Base-by-base conservation (phyloP, 2,797 vertebrate genomes). In the Chelidonichthys spinosus region DNA sequence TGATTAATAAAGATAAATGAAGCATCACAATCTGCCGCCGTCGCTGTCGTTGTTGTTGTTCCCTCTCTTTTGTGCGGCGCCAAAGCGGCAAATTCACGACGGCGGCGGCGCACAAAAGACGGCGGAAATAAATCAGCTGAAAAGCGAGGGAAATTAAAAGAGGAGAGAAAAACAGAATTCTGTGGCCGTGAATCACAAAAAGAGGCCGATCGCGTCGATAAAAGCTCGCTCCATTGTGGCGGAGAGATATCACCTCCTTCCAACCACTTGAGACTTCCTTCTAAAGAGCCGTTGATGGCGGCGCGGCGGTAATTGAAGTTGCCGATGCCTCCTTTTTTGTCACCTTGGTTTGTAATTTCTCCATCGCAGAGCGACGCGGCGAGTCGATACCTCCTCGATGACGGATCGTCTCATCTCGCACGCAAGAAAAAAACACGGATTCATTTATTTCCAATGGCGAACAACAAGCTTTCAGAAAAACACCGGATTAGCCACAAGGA, bases 261-360 rank as follows among this genome's bases (percentile, higher is more conserved):
- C 55, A 72, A 74, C 65, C 79, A 63, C 76, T 83, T 67, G 74
- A 74, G 74, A 79, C 87, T 77, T 81, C 80, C 83, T 90, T 91
- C 92, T 91, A 92, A 92, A 91, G 84, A 91, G 78, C 72, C 7
- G 46, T 47, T 67, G 72, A 81, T 72, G 68, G 72, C 88, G 90
- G 83, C 25, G 85, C 82, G 78, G 89, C 72, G 83, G 90, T 93
- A 92, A 93, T 92, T 90, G 86, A 90, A 91, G 87, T 83, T 83
- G 86, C 90, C 72, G 42, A 76, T 72, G 73, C 82, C 25, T 25
- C 25, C 25, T 25, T 88, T 90, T 93, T 91, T 89, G 87, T 92
- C 92, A 92, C 93, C 79, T 85, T 62, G 0, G 76, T 78, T 87
- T 78, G 88, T 94, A 92, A 93, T 94, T 94, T 93, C 92, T 94